Evolutionary conservation across 2,113 vertebrate species (phyloP).

Genomic region (Odontophorus gujanensis): DNA sequence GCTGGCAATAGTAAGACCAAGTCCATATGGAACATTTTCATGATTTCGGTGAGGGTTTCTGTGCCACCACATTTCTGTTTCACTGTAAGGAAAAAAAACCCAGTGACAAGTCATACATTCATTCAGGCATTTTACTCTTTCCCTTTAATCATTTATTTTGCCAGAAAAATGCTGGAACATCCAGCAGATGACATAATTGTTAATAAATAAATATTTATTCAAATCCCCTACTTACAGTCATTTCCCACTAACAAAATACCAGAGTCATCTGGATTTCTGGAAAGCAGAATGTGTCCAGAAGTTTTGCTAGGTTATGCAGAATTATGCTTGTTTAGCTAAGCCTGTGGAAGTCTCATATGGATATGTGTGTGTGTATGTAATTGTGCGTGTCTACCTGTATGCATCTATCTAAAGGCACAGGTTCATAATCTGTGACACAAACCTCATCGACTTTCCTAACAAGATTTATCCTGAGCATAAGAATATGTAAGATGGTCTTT

Average conservation of each 20-base stretch:
- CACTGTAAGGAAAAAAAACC: background rate
- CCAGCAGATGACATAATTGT: slow-evolving; percentile 22
- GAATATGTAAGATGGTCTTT: background rate
- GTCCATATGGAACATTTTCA: background rate
- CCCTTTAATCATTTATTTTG: background rate
- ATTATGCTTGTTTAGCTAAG: background rate
- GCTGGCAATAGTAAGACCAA: background rate
- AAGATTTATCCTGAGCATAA: background rate
- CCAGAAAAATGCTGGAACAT: background rate
- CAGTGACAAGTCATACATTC: background rate
- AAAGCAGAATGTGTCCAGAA: background rate
- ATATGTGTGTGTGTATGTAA: background rate
- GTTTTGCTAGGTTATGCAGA: background rate
- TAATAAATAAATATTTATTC: slow-evolving; percentile 31
- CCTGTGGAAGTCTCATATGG: background rate
- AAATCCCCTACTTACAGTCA: slow-evolving; percentile 1
- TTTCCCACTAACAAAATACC: slow-evolving; percentile 17
- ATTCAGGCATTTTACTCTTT: slow-evolving; percentile 4
- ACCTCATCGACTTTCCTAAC: background rate
- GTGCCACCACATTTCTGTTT: background rate
- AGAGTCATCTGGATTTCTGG: slow-evolving; percentile 21
- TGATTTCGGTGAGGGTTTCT: background rate
- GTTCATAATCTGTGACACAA: background rate
- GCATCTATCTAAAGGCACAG: background rate
- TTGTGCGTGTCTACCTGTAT: background rate